phyloP scores from a whole-genome alignment of 1,140 invertebrate genomes.

The Neoseiulus cucumeris region DNA sequence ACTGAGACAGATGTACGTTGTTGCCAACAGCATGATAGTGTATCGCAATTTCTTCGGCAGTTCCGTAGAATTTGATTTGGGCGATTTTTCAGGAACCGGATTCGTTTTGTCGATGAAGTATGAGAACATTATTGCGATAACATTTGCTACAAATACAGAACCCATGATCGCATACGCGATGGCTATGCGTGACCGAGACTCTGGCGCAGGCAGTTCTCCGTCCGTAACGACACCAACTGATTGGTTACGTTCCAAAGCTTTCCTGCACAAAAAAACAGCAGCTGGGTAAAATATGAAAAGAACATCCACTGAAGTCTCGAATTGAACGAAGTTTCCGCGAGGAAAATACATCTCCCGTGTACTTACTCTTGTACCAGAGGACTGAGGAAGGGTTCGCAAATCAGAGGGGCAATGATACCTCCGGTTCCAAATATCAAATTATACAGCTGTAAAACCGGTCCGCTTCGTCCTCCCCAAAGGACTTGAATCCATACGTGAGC shows the following conservation, averaged over 20 bases:
- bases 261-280: no score
- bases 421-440: neutral
- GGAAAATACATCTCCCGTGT: neutral
- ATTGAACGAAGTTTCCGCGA: neutral
- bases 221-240: no score
- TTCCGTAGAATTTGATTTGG: neutral
- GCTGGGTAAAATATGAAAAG: no score
- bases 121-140: neutral
- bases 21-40: neutral
- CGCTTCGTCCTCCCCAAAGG: neutral
- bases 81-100: neutral
- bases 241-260: no score
- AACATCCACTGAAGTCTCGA: neutral
- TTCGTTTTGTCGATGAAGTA: neutral
- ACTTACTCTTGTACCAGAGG: neutral
- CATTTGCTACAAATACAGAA: neutral
- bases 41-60: neutral
- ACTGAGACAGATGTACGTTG: neutral
- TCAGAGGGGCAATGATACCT: neutral
- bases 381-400: constrained; percentile 6
- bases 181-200: neutral
- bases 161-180: neutral
- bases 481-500: neutral
- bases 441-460: neutral
- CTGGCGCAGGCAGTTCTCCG: no score